These are phyloP conservation scores for Vanessa atalanta DNA, from an alignment of 1,140 invertebrate genomes.

Conservation along the genomic window DNA sequence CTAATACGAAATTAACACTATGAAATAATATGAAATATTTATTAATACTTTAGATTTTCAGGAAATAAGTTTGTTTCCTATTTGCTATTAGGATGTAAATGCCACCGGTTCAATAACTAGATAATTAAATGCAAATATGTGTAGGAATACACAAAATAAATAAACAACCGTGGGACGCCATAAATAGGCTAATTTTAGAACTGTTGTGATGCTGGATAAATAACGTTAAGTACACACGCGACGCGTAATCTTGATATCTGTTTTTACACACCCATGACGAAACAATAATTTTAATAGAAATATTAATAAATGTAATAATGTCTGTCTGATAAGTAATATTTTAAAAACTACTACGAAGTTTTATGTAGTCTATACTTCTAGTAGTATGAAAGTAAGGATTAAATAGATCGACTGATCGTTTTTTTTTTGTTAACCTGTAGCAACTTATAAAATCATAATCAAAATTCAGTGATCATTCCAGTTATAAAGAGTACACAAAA, in stretches of 20 bases:
- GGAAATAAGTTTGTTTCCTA: neutral
- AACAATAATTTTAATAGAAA: neutral
- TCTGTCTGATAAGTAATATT: neutral
- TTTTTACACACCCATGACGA: conserved; percentile 11
- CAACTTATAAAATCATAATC: no score
- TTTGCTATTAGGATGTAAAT: conserved; percentile 1
- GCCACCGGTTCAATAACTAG: neutral
- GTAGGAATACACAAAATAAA: neutral
- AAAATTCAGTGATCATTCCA: no score
- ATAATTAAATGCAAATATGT: conserved; percentile 6
- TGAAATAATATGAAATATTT: neutral
- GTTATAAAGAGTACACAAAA: no score
- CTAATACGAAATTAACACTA: no score
- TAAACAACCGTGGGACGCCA: conserved; percentile 8
- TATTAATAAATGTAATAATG: neutral
- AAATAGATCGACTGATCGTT: no score
- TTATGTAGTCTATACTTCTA: no score
- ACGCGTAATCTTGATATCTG: conserved; percentile 14
- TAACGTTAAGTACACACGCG: conserved; percentile 8
- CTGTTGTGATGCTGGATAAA: conserved; percentile 5
- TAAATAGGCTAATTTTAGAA: conserved; percentile 3
- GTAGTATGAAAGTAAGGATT: no score
- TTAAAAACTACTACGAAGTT: neutral
- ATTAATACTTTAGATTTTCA: neutral
- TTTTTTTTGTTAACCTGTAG: no score